Base-by-base conservation (phyloP, 2,113 vertebrate genomes). In the Corythornis vintsioides region DNA sequence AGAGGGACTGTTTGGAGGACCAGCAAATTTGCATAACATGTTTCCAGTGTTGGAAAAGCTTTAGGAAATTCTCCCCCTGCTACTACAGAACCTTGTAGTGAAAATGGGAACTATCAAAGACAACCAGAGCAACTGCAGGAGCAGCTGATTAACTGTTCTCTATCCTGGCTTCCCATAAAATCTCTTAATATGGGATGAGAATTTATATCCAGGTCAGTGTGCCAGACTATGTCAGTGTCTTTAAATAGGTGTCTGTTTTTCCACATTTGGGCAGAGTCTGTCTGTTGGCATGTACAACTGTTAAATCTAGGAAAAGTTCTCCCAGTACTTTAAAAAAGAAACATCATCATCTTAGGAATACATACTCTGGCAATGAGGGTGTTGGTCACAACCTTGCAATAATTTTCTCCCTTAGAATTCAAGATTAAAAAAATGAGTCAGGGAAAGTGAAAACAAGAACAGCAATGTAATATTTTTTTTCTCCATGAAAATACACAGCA, bases 181-280 rank as follows among this genome's bases (percentile, higher is more conserved):
- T 38, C 31, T 74, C 76, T 94, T 92, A 90, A 92, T 94, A 93
- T 73, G 90, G 89, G 31, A 86, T 66, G 88, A 84, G 72, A 94
- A 87, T 86, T 86, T 77, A 47, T 66, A 84, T 89, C 25, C 45
- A 83, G 86, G 74, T 90, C 70, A 94, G 80, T 79, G 77, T 88
- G 90, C 88, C 94, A 94, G 73, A 69, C 45, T 88, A 24, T 70
- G 59, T 53, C 85, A 80, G 29, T 24, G 45, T 61, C 70, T 89
- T 74, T 75, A 75, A 86, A 83, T 74, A 86, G 31, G 31, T 42
- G 69, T 40, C 65, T 2, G 3, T 86, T 93, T 82, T 87, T 92
- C 95, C 92, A 92, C 92, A 94, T 95, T 87, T 93, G 95, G 90
- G 86, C 90, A 94, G 73, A 71, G 43, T 48, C 53, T 90, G 2